These are phyloP conservation scores for Linurgus olivaceus DNA, from an alignment of 2,797 vertebrate genomes.

Conservation along the genomic window DNA sequence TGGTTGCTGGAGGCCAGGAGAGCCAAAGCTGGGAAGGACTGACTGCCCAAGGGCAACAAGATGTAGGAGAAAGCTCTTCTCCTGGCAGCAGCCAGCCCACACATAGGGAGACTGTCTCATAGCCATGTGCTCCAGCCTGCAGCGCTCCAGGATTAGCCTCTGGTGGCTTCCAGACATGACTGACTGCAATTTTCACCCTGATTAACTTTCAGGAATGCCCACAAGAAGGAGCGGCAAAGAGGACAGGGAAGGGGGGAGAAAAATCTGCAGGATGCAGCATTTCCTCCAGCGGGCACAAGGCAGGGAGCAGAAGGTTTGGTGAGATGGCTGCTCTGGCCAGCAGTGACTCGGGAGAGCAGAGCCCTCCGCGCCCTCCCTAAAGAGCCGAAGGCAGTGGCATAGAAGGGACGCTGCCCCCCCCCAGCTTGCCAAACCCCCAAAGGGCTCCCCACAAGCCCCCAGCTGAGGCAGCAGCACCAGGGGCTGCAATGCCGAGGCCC, in stretches of 20 bases:
- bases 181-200: constrained; percentile 75
- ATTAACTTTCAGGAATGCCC: constrained; percentile 77
- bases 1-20: not conserved
- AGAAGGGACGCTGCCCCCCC: not conserved
- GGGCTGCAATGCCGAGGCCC: not conserved
- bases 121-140: constrained; percentile 48
- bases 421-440: fast-evolving
- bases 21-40: not conserved
- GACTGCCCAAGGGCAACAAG: not conserved
- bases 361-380: fast-evolving
- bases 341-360: not conserved
- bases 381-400: not conserved
- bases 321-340: not conserved
- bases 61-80: constrained; percentile 30
- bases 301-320: not conserved
- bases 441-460: not conserved
- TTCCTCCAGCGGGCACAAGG: not conserved
- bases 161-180: constrained; percentile 72
- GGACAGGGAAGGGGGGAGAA: not conserved
- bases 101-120: constrained; percentile 36
- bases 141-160: constrained; percentile 50
- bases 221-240: constrained; percentile 47
- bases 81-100: constrained; percentile 39
- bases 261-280: not conserved
- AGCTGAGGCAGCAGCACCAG: not conserved